Conservation (phyloP, 1,140 invertebrate species). For the Acyrthosiphon pisum region DNA sequence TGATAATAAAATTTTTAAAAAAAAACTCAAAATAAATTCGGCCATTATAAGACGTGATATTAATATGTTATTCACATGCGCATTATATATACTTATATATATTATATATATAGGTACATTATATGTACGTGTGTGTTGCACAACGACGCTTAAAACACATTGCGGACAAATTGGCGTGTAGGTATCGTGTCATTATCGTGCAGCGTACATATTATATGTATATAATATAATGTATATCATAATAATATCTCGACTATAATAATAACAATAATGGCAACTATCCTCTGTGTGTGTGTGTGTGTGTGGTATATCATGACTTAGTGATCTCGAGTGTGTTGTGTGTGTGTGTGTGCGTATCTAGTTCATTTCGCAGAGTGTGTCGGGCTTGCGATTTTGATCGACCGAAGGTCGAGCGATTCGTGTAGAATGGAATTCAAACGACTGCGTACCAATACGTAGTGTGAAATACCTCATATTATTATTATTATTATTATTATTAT, state of each 20-base stretch:
- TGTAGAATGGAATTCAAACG: background rate
- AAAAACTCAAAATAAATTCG: background rate
- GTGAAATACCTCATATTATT: background rate
- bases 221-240: background rate
- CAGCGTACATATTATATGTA: background rate
- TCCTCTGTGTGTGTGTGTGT: background rate
- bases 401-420: background rate
- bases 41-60: background rate
- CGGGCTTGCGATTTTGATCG: background rate
- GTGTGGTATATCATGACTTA: background rate
- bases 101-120: no score
- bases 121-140: background rate
- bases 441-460: background rate
- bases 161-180: constrained; percentile 25
- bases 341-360: background rate
- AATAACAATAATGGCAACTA: background rate
- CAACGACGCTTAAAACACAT: background rate
- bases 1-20: background rate
- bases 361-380: constrained; percentile 11
- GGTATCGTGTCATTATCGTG: constrained; percentile 32
- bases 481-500: no score
- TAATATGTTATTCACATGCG: no score
- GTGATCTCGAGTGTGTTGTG: background rate
- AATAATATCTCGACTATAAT: background rate
- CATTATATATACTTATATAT: no score